Evolutionary conservation across 37 sponge, comb jelly and placozoan genomes (phyloP).

Genomic region (Crambe crambe): DNA sequence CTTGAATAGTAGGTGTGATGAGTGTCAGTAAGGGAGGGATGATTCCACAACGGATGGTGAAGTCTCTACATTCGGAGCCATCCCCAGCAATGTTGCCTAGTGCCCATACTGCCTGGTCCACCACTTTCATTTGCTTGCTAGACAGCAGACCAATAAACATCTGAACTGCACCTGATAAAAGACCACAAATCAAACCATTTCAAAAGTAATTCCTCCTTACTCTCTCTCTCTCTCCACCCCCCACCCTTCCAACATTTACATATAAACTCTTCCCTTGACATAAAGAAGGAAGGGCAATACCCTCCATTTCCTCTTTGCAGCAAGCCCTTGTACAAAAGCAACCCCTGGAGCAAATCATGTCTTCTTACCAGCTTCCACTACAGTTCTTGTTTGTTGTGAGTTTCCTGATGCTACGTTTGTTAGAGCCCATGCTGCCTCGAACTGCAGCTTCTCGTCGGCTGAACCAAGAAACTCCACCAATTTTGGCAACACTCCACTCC

Average conservation of each 20-base stretch:
- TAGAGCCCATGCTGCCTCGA: conserved; percentile 97
- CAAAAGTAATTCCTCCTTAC: not conserved
- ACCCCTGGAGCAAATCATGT: too few relatives aligned
- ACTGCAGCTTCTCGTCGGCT: conserved; percentile 75
- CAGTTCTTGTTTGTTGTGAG: conserved; percentile 86
- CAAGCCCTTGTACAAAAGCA: too few relatives aligned
- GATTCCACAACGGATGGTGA: conserved; percentile 74
- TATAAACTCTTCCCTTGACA: too few relatives aligned
- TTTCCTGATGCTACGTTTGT: conserved; percentile 96
- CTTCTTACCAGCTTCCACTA: conserved; percentile 89
- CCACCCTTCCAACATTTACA: not conserved
- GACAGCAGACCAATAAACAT: conserved; percentile 80
- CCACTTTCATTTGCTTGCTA: conserved; percentile 53
- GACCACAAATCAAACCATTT: not conserved
- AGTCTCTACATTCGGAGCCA: conserved; percentile 88
- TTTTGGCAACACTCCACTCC: conserved; percentile 80
- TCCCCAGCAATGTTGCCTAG: conserved; percentile 97
- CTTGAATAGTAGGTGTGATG: conserved; percentile 45
- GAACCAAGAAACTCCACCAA: conserved; percentile 65
- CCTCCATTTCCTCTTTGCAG: too few relatives aligned
- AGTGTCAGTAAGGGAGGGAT: conserved; percentile 79
- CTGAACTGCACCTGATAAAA: conserved; percentile 80
- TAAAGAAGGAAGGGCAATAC: too few relatives aligned
- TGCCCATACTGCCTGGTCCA: conserved; percentile 97
- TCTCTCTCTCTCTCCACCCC: not conserved